Conservation (phyloP, 2,797 vertebrate species). For the Natrix natrix region DNA sequence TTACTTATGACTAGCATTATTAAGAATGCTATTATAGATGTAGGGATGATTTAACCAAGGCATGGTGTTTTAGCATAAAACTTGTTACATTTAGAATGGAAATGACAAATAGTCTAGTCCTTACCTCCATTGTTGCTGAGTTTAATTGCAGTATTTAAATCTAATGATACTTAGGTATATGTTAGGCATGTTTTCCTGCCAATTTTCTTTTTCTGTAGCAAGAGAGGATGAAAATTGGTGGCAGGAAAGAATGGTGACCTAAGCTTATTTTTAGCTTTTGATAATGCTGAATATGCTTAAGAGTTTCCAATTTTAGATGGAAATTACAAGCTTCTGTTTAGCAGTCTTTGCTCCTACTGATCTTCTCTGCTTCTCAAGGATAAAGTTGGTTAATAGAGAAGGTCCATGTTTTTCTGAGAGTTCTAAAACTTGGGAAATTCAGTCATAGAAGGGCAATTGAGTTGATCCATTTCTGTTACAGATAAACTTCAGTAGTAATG, state of each 20-base stretch:
- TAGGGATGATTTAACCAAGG: not conserved
- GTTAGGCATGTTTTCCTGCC: not conserved
- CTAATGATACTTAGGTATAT: not conserved
- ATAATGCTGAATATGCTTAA: not conserved
- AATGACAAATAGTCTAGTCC: not conserved
- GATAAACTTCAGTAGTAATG: constrained; percentile 25
- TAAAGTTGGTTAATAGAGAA: not conserved
- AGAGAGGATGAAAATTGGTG: not conserved
- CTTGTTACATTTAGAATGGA: not conserved
- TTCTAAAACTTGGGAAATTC: not conserved
- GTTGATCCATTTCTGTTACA: constrained; percentile 13
- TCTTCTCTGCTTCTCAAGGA: not conserved
- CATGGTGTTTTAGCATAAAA: not conserved
- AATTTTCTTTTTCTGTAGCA: not conserved
- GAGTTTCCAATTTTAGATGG: not conserved
- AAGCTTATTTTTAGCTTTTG: not conserved
- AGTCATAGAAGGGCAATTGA: not conserved
- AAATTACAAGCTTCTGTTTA: not conserved
- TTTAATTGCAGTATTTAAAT: not conserved
- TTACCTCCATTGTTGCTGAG: not conserved
- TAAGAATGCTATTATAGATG: not conserved
- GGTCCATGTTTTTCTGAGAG: not conserved
- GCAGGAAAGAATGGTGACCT: not conserved
- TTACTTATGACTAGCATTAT: not conserved
- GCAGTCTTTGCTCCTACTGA: not conserved